Conservation (phyloP, 2,113 vertebrate species). For the Larimichthys crocea region DNA sequence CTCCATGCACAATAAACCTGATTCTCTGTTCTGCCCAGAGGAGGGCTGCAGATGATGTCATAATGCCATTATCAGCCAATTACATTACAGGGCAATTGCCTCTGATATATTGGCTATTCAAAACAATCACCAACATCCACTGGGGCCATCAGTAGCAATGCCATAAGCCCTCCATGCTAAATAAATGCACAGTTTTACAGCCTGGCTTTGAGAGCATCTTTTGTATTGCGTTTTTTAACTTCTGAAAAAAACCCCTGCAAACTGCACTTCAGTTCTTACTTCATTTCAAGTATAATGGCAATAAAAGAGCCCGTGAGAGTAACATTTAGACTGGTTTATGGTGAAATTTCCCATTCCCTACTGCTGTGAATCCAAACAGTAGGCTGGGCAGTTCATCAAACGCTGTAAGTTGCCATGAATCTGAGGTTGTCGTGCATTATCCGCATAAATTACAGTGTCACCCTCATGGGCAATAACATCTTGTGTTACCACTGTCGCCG, state of each 20-base stretch:
- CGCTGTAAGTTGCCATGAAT: slow-evolving; percentile 18
- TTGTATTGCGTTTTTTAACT: slow-evolving; percentile 26
- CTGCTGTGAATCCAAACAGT: slow-evolving; percentile 50
- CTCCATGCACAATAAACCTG: slow-evolving; percentile 55
- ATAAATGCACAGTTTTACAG: slow-evolving; percentile 55
- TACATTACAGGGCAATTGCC: slow-evolving; percentile 77
- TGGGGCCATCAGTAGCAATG: slow-evolving; percentile 53
- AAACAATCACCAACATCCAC: slow-evolving; percentile 71
- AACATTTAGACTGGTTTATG: slow-evolving; percentile 36
- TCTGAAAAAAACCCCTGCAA: neutral
- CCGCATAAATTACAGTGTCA: slow-evolving; percentile 59
- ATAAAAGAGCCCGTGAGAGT: slow-evolving; percentile 15
- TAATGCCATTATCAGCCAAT: slow-evolving; percentile 76
- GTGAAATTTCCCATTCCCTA: neutral
- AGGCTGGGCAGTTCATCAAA: slow-evolving; percentile 53
- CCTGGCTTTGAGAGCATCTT: slow-evolving; percentile 33
- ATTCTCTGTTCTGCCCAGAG: slow-evolving; percentile 51
- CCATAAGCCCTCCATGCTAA: slow-evolving; percentile 33
- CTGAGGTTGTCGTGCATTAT: slow-evolving; percentile 39
- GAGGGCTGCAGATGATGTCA: slow-evolving; percentile 71
- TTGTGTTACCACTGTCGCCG: slow-evolving; percentile 54
- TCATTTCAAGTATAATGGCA: slow-evolving; percentile 12
- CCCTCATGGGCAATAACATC: slow-evolving; percentile 48
- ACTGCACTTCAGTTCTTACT: neutral
- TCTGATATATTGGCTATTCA: slow-evolving; percentile 75